Evolutionary conservation across 2,113 vertebrate species (phyloP), one percentile per base, ranked within the genome.

Genomic region (Jacana jacana): DNA sequence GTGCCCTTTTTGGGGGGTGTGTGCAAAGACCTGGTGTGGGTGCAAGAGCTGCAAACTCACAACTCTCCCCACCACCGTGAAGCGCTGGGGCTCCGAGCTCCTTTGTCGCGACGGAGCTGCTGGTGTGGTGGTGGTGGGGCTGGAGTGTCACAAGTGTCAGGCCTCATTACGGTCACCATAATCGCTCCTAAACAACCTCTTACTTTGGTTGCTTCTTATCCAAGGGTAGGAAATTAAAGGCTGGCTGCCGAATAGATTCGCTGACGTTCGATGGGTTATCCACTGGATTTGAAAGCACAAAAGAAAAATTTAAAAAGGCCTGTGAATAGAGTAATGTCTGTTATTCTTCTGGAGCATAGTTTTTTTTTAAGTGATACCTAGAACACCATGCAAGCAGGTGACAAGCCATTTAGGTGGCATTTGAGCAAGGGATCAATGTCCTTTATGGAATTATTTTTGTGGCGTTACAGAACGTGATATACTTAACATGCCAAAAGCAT

Each of bases 131-230:
- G 98, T 90, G 98, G 98, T 88, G 77, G 98, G 98, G 98, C 98
- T 98, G 97, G 99, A 99, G 98, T 98, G 98, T 98, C 97, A 98
- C 98, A 98, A 99, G 98, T 99, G 99, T 99, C 99, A 98, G 98
- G 98, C 98, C 98, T 98, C 97, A 98, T 99, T 99, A 99, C 42
- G 92, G 96, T 98, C 98, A 98, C 97, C 96, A 95, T 96, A 97
- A 98, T 98, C 95, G 80, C 95, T 97, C 96, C 93, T 66, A 98
- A 98, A 95, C 94, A 96, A 96, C 81, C 91, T 96, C 85, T 81
- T 95, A 97, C 96, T 97, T 97, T 97, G 94, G 79, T 81, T 63
- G 49, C 89, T 97, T 97, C 71, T 94, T 97, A 90, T 71, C 91
- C 93, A 95, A 93, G 61, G 60, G 64, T 61, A 95, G 70, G 65